These are phyloP conservation scores for Drosophila aff. DNA, from an alignment of 1,140 invertebrate species.

Conservation along the genomic window DNA sequence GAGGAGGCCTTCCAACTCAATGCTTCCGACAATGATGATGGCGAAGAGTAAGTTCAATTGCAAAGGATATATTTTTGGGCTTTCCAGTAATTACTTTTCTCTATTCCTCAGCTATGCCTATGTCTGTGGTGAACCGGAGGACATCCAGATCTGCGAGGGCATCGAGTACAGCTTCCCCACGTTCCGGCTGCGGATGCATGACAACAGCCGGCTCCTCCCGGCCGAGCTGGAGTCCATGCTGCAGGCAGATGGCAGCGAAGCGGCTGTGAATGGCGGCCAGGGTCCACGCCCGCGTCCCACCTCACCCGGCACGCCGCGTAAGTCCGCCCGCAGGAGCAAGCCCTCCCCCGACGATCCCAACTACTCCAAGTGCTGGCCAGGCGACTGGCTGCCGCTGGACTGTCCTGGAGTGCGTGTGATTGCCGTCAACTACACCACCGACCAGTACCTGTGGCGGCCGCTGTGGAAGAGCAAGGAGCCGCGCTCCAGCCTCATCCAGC, in stretches of 20 bases:
- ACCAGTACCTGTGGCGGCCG: slow-evolving; percentile 89
- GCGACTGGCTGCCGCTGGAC: slow-evolving; percentile 89
- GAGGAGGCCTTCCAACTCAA: slow-evolving; percentile 11
- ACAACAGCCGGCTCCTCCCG: slow-evolving; percentile 60
- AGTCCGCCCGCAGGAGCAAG: slow-evolving; percentile 50
- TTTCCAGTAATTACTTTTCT: no score
- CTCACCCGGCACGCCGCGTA: slow-evolving; percentile 16
- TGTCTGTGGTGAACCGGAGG: slow-evolving; percentile 68
- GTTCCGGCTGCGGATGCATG: slow-evolving; percentile 78
- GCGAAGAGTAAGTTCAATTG: slow-evolving; percentile 51
- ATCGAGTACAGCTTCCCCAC: slow-evolving; percentile 82
- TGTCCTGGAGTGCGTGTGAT: slow-evolving; percentile 89
- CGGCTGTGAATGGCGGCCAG: not conserved
- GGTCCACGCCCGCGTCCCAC: not conserved
- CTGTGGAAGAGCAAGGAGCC: slow-evolving; percentile 88
- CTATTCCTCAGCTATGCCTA: slow-evolving; percentile 58
- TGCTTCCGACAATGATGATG: slow-evolving; percentile 59
- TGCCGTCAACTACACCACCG: slow-evolving; percentile 90
- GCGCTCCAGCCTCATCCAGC: slow-evolving; percentile 87
- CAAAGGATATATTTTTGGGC: no score
- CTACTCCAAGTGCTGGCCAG: slow-evolving; percentile 89
- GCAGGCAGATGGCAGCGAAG: slow-evolving; percentile 34
- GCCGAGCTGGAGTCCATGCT: slow-evolving; percentile 67
- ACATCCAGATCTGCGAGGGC: slow-evolving; percentile 75
- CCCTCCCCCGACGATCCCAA: slow-evolving; percentile 75